phyloP scores from a whole-genome alignment of 2,888 invertebrate species.

The Merodon equestris region DNA sequence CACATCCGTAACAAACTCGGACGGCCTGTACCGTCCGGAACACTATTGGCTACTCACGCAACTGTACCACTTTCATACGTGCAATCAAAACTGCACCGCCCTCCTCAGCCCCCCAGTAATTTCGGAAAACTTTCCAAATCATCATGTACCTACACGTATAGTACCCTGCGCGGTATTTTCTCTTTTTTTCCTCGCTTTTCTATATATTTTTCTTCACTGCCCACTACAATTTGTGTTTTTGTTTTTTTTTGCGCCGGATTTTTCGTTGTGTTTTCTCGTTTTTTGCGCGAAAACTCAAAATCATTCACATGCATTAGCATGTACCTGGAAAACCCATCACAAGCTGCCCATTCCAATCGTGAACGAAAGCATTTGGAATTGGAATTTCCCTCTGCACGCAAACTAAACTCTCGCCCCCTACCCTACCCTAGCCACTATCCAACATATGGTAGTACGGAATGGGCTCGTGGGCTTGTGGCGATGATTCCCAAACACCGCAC shows the following conservation, averaged over 20 bases:
- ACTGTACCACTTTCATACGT: constrained; percentile 8
- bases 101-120: background rate
- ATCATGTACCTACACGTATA: constrained; percentile 22
- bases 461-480: too few relatives aligned
- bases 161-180: too few relatives aligned
- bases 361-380: constrained; percentile 36
- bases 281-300: constrained; percentile 54
- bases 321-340: constrained; percentile 54
- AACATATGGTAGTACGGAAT: too few relatives aligned
- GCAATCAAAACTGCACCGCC: constrained; percentile 11
- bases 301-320: constrained; percentile 63
- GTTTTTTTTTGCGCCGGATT: constrained; percentile 6
- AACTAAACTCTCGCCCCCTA: constrained; percentile 59
- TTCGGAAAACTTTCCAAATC: constrained; percentile 5
- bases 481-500: background rate
- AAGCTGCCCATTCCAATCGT: constrained; percentile 24
- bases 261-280: constrained; percentile 2
- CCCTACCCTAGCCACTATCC: constrained; percentile 3
- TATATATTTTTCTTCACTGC: constrained; percentile 29
- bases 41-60: background rate
- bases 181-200: constrained; percentile 10
- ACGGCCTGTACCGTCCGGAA: too few relatives aligned
- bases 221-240: constrained; percentile 8
- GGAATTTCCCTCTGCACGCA: constrained; percentile 38
- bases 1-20: too few relatives aligned